Evolutionary conservation across 2,888 invertebrate genomes (phyloP).

Genomic region (Apeira syringaria): DNA sequence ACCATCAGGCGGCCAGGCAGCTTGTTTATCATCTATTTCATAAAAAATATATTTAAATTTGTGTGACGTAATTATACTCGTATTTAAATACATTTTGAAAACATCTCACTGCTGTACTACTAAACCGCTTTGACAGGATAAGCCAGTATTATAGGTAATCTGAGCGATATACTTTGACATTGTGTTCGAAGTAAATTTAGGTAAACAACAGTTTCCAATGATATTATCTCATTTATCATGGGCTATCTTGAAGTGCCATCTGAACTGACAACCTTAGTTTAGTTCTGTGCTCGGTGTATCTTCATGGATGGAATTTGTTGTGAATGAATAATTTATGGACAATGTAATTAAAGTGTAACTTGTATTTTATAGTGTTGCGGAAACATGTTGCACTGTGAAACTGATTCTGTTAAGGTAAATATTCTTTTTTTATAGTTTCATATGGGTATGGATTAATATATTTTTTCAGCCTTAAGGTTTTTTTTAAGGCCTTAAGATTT

Average conservation of each 20-base stretch:
- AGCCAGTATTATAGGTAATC: conserved; percentile 7
- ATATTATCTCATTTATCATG: conserved; percentile 5
- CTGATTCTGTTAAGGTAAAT: conserved; percentile 55
- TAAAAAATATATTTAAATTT: too few species aligned
- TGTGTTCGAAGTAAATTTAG: conserved; percentile 5
- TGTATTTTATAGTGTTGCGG: conserved; percentile 1
- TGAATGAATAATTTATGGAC: conserved; percentile 22
- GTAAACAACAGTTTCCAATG: conserved; percentile 3
- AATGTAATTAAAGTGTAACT: conserved; percentile 7
- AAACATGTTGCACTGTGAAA: conserved; percentile 60
- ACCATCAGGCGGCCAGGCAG: too few species aligned
- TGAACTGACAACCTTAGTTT: conserved; percentile 10
- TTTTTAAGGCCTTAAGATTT: too few species aligned
- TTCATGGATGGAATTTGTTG: conserved; percentile 1
- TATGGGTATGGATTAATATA: too few species aligned
- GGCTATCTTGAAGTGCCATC: conserved; percentile 10
- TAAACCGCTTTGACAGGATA: conserved; percentile 10
- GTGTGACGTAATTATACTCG: too few species aligned
- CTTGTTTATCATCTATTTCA: too few species aligned
- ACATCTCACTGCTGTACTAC: conserved; percentile 1
- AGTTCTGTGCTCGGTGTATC: conserved; percentile 7
- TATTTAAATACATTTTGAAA: too few species aligned
- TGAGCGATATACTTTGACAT: conserved; percentile 14
- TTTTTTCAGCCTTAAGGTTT: too few species aligned
- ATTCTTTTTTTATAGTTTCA: conserved; percentile 4